A percentile compares a stretch with the other conserved stretches of the same genome.
Conservation (phyloP, 2,888 invertebrate genomes). For the Griposia aprilina region DNA sequence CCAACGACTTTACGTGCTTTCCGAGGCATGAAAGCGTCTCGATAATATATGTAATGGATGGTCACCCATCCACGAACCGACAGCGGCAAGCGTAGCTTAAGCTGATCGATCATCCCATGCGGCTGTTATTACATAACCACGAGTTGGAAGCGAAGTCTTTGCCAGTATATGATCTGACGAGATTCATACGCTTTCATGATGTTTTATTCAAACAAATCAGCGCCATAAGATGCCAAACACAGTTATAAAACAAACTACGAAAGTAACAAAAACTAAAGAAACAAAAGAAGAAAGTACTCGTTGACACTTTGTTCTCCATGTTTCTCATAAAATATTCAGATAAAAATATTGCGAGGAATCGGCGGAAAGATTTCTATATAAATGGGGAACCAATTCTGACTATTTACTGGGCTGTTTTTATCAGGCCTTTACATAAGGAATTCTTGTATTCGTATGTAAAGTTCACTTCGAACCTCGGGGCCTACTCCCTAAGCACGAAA, state of each 20-base stretch:
- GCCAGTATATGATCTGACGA: neutral
- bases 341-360: constrained; percentile 43
- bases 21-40: neutral
- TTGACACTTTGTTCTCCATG: constrained; percentile 12
- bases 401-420: neutral
- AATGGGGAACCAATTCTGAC: neutral
- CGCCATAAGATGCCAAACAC: constrained; percentile 12
- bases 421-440: neutral
- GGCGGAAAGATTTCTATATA: constrained; percentile 21
- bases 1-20: neutral
- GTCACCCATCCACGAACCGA: neutral
- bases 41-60: neutral
- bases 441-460: neutral
- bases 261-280: constrained; percentile 7
- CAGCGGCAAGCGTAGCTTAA: no score
- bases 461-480: no score
- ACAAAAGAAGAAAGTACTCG: constrained; percentile 6
- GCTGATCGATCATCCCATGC: no score
- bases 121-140: neutral
- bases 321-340: constrained; percentile 50
- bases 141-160: neutral
- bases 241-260: constrained; percentile 29
- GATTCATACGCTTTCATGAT: neutral
- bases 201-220: constrained; percentile 41
- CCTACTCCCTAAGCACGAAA: no score